phyloP scores from a whole-genome alignment of 2,888 invertebrate species.

The Cosmia pyralina region DNA sequence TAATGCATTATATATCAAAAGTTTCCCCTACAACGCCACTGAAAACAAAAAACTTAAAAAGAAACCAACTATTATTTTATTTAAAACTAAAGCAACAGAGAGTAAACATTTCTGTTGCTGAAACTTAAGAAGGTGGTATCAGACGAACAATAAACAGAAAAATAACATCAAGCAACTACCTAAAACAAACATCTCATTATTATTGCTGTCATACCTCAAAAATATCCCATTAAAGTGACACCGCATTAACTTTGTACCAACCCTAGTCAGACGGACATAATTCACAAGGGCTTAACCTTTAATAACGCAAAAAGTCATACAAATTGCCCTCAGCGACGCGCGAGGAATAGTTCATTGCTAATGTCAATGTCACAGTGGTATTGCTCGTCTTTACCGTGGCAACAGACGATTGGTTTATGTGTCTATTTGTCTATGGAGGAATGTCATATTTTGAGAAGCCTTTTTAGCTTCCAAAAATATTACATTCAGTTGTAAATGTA shows the following conservation, averaged over 20 bases:
- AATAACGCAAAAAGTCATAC: conserved; percentile 59
- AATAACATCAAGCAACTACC: conserved; percentile 15
- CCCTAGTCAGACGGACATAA: conserved; percentile 58
- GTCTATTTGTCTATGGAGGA: conserved; percentile 27
- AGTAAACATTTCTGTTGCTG: not conserved
- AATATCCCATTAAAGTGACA: conserved; percentile 43
- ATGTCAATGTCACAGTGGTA: conserved; percentile 60
- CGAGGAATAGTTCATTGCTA: conserved; percentile 32
- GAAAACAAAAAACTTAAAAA: not conserved
- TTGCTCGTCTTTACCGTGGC: conserved; percentile 26
- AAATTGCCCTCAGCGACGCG: conserved; percentile 55
- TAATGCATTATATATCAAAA: not conserved
- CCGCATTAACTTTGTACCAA: conserved; percentile 29
- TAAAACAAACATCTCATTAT: conserved; percentile 27
- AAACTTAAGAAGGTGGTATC: not conserved
- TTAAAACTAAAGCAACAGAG: not conserved
- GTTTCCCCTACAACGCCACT: not conserved
- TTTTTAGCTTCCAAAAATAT: not conserved
- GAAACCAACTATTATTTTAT: not conserved
- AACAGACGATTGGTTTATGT: conserved; percentile 26
- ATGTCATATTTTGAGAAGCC: not conserved
- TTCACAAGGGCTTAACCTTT: conserved; percentile 56
- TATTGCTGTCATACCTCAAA: conserved; percentile 32
- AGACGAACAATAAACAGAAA: conserved; percentile 8
- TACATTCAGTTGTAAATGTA: no score